Conservation (phyloP, 1,140 invertebrate species). For the Apocrypta bakeri region DNA sequence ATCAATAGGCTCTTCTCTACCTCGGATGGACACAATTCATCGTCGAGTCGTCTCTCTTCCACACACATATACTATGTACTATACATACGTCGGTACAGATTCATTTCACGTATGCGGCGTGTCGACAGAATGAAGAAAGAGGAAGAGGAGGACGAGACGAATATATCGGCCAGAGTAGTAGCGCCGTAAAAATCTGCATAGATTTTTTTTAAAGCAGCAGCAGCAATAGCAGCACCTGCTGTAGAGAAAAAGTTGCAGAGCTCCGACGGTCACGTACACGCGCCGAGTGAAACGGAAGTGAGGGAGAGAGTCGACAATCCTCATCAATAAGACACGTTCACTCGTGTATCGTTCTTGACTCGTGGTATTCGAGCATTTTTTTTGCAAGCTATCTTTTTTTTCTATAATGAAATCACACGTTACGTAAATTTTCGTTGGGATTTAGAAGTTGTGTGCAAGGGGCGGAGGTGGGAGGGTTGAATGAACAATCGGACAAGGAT, state of each 20-base stretch:
- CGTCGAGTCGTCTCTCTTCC: conserved; percentile 46
- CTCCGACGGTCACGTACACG: conserved; percentile 60
- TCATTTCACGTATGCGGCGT: conserved; percentile 67
- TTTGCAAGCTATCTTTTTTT: neutral
- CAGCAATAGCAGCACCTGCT: neutral
- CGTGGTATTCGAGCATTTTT: neutral
- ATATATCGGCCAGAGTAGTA: conserved; percentile 38
- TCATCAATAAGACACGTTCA: neutral
- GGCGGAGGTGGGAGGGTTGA: no score
- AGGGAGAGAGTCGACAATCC: neutral
- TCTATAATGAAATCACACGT: neutral
- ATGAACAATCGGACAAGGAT: neutral
- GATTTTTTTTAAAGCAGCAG: conserved; percentile 55
- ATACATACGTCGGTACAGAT: conserved; percentile 55
- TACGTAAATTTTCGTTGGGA: neutral
- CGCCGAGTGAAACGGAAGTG: conserved; percentile 47
- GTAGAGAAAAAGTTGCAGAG: conserved; percentile 22
- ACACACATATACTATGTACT: neutral
- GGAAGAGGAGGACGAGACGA: conserved; percentile 39
- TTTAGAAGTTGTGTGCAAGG: neutral
- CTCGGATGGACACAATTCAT: conserved; percentile 43
- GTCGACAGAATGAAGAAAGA: conserved; percentile 68
- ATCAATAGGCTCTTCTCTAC: conserved; percentile 36
- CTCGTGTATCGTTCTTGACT: neutral
- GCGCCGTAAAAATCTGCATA: conserved; percentile 67